Evolutionary conservation across 2,113 vertebrate species (phyloP).

Genomic region (Ornithorhynchus anatinus): DNA sequence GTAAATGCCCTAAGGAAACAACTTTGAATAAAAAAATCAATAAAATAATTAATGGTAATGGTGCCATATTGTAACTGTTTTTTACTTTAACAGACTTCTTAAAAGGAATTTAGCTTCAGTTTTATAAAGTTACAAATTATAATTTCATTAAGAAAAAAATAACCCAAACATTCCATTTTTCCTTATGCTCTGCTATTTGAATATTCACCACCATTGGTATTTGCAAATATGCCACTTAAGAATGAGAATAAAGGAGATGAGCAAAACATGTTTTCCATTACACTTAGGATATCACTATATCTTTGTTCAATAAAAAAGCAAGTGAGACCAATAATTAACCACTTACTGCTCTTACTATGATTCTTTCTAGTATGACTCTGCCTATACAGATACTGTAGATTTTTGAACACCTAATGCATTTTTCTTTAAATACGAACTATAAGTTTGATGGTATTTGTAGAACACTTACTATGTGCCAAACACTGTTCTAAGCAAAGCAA

Average conservation of each 20-base stretch:
- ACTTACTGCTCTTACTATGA: too few species aligned
- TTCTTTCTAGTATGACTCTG: too few species aligned
- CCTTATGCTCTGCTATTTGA: neutral
- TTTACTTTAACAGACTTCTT: neutral
- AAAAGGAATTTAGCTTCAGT: conserved; percentile 9
- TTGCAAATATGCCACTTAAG: neutral
- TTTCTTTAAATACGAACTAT: too few species aligned
- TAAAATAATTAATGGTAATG: conserved; percentile 8
- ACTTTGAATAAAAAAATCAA: neutral
- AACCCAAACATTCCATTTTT: neutral
- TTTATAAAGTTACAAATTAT: neutral
- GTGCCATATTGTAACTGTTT: neutral
- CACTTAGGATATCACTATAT: neutral
- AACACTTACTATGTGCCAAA: too few species aligned
- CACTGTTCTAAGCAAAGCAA: too few species aligned
- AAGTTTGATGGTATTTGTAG: too few species aligned
- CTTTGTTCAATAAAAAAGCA: neutral
- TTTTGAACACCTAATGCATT: too few species aligned
- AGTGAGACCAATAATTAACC: too few species aligned
- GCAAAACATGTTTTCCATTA: neutral
- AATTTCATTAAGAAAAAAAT: neutral
- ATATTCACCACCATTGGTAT: neutral
- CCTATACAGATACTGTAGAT: too few species aligned
- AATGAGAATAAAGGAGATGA: neutral
- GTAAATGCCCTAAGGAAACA: neutral